Evolutionary conservation across 2,113 vertebrate genomes (phyloP).

Genomic region (Herpetotheres cachinnans): DNA sequence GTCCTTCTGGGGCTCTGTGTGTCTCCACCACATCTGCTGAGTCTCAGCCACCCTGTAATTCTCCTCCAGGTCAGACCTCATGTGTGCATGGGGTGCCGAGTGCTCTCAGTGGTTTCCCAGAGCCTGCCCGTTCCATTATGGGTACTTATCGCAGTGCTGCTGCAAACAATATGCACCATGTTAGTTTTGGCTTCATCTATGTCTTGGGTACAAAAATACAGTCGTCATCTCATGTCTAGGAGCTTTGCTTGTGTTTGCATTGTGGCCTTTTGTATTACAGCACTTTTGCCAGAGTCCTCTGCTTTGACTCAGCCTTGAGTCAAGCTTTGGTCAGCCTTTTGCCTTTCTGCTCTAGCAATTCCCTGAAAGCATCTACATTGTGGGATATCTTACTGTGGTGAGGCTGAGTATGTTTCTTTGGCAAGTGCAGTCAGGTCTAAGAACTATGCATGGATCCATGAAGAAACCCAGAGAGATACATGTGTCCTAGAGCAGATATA

Average conservation of each 20-base stretch:
- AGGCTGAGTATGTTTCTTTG: background rate
- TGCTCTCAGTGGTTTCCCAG: background rate
- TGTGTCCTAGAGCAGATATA: background rate
- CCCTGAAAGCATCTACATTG: background rate
- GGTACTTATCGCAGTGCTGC: background rate
- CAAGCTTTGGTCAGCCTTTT: background rate
- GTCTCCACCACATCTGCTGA: background rate
- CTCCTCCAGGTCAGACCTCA: background rate
- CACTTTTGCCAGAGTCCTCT: background rate
- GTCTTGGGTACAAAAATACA: background rate
- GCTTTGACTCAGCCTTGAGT: background rate
- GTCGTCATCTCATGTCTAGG: background rate
- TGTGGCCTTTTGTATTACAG: accelerated
- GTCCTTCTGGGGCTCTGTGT: background rate
- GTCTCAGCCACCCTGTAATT: background rate
- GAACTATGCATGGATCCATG: background rate
- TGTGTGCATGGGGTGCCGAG: background rate
- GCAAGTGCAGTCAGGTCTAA: background rate
- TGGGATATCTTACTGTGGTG: background rate
- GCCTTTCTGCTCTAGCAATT: background rate
- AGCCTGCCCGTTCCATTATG: background rate
- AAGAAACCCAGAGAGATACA: background rate
- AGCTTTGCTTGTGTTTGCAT: background rate
- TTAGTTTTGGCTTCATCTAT: background rate
- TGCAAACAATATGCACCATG: background rate